phyloP scores from a whole-genome alignment of 2,113 vertebrate genomes.

The Periophthalmodon schlosseri region DNA sequence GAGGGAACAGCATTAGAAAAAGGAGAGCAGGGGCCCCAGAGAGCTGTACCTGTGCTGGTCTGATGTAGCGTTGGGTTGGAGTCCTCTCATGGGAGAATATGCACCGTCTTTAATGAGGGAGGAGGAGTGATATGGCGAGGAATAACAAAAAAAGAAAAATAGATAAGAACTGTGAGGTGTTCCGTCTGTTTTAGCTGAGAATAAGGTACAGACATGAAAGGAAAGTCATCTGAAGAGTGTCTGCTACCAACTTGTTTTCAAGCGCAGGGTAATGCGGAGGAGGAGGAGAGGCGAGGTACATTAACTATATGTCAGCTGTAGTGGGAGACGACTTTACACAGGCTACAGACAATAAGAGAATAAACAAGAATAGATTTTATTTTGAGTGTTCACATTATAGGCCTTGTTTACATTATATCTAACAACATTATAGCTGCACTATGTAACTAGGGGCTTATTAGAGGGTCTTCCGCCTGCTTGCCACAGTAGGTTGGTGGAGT shows the following conservation, averaged over 20 bases:
- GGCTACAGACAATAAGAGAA: not conserved
- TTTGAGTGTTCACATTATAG: too few relatives aligned
- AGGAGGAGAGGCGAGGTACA: slow-evolving; percentile 49
- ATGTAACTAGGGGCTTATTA: too few relatives aligned
- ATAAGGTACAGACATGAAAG: slow-evolving; percentile 65
- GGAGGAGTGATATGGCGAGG: slow-evolving; percentile 67
- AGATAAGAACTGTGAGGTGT: slow-evolving; percentile 66
- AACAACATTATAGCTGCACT: too few relatives aligned
- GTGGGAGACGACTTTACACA: slow-evolving; percentile 62
- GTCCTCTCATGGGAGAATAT: slow-evolving; percentile 74
- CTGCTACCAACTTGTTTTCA: slow-evolving; percentile 70
- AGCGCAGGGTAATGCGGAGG: slow-evolving; percentile 59
- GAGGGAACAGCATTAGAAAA: slow-evolving; percentile 63
- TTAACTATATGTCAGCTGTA: slow-evolving; percentile 69
- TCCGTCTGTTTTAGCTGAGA: slow-evolving; percentile 70
- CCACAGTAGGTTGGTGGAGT: too few relatives aligned
- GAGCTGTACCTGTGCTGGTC: slow-evolving; percentile 76
- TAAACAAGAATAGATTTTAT: not conserved
- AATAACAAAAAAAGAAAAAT: slow-evolving; percentile 67
- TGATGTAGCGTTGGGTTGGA: slow-evolving; percentile 61
- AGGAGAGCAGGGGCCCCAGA: slow-evolving; percentile 66
- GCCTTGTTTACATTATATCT: too few relatives aligned
- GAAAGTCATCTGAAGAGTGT: slow-evolving; percentile 68
- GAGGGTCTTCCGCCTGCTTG: too few relatives aligned
- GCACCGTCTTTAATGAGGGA: slow-evolving; percentile 77